phyloP scores from a whole-genome alignment of 2,797 vertebrate genomes.

The Tokudaia tokunoshimensis region DNA sequence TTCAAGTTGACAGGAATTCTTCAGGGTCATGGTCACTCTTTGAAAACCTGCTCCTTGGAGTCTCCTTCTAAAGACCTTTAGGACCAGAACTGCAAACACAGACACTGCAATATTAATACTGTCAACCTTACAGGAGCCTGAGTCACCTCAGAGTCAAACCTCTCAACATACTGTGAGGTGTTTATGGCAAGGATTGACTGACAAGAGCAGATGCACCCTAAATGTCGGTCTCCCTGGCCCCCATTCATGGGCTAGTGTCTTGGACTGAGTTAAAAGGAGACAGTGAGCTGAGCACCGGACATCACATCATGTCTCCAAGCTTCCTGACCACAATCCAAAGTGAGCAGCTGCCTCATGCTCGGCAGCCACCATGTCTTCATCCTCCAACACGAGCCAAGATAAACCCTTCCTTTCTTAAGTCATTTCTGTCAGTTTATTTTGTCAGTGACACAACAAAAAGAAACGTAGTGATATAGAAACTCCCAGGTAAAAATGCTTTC shows the following conservation, averaged over 20 bases:
- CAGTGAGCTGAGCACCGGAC: no score
- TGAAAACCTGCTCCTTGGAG: neutral
- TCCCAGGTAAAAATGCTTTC: neutral
- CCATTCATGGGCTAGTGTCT: neutral
- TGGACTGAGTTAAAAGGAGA: neutral
- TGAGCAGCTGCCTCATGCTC: neutral
- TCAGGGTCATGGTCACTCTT: neutral
- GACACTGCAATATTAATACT: neutral
- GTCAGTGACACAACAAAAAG: neutral
- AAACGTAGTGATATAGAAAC: neutral
- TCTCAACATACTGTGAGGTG: neutral
- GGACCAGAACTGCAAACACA: neutral
- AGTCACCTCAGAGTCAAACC: neutral
- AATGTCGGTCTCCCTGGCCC: neutral
- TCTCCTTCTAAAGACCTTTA: constrained; percentile 23
- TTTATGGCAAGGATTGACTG: neutral
- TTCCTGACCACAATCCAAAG: no score
- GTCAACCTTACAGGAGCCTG: neutral
- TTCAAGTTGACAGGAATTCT: neutral
- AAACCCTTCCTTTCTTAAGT: neutral
- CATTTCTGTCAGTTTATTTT: neutral
- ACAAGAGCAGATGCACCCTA: neutral
- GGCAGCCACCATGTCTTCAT: neutral
- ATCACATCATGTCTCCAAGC: no score
- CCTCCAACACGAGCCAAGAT: neutral